Percentiles rank a stretch among this genome's conserved stretches.
Conservation (phyloP, 1,140 invertebrate genomes). For the Drosophila busckii region DNA sequence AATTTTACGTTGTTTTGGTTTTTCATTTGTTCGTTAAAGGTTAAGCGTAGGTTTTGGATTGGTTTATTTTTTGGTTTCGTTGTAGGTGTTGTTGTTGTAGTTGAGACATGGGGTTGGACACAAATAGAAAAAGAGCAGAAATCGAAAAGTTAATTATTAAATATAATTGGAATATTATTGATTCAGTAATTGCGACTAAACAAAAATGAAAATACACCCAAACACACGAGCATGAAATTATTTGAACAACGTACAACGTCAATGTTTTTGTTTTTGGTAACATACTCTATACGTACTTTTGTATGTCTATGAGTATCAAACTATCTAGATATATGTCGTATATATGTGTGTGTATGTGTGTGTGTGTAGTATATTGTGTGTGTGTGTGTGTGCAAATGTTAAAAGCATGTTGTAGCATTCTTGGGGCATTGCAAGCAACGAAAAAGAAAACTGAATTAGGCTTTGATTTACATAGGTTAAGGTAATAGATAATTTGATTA, state of each 20-base stretch:
- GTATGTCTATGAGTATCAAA: conserved; percentile 9
- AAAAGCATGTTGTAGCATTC: conserved; percentile 29
- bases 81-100: conserved; percentile 10
- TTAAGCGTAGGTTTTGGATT: too few species aligned
- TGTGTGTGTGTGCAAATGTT: conserved; percentile 24
- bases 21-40: conserved; percentile 8
- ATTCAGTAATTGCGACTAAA: conserved; percentile 71
- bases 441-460: conserved; percentile 10
- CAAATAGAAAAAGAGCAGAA: conserved; percentile 6
- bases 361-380: conserved; percentile 6
- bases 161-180: conserved; percentile 69
- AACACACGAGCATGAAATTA: conserved; percentile 75
- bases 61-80: conserved; percentile 1
- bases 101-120: conserved; percentile 16
- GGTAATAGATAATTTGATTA: conserved; percentile 4
- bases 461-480: conserved; percentile 7
- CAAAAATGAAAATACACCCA: conserved; percentile 73
- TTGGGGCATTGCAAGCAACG: conserved; percentile 24
- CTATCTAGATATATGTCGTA: too few species aligned
- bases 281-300: conserved; percentile 19
- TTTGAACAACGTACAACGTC: conserved; percentile 74
- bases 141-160: conserved; percentile 56
- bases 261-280: conserved; percentile 39
- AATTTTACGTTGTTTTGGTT: background rate
- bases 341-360: conserved; percentile 19